Percentiles rank a stretch among this genome's conserved stretches.
Conservation (phyloP, 1,140 invertebrate genomes). For the Armadillidium nasatum region DNA sequence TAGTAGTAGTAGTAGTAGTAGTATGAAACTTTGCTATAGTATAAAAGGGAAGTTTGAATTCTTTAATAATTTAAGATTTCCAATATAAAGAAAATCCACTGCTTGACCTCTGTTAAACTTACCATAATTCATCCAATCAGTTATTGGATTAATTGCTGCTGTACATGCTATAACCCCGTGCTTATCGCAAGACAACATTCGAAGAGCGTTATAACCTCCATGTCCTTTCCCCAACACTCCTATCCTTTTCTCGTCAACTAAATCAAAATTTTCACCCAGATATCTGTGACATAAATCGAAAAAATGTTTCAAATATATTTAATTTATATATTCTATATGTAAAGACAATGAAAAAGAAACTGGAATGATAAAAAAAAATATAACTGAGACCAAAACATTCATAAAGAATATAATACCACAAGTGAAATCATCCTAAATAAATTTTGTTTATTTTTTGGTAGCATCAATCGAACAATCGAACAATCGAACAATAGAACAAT, state of each 20-base stretch:
- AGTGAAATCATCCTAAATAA: too few species aligned
- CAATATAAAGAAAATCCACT: too few species aligned
- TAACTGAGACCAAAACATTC: too few species aligned
- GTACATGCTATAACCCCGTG: conserved; percentile 77
- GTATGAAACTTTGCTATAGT: too few species aligned
- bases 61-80: too few species aligned
- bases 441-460: too few species aligned
- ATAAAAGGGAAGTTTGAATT: too few species aligned
- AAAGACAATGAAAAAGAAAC: not conserved
- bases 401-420: too few species aligned
- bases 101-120: conserved; percentile 50
- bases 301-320: not conserved
- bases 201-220: conserved; percentile 78
- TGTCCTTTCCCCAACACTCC: conserved; percentile 88
- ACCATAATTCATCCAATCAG: conserved; percentile 91
- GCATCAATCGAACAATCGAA: too few species aligned
- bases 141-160: conserved; percentile 83
- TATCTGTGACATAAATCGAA: conserved; percentile 53
- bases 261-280: conserved; percentile 67
- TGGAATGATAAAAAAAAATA: too few species aligned
- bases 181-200: conserved; percentile 70
- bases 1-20: too few species aligned
- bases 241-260: conserved; percentile 74
- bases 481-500: too few species aligned
- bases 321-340: not conserved